Evolutionary conservation across 2,113 vertebrate species (phyloP), one percentile per base, ranked within the genome.

Genomic region (Carlito syrichta): DNA sequence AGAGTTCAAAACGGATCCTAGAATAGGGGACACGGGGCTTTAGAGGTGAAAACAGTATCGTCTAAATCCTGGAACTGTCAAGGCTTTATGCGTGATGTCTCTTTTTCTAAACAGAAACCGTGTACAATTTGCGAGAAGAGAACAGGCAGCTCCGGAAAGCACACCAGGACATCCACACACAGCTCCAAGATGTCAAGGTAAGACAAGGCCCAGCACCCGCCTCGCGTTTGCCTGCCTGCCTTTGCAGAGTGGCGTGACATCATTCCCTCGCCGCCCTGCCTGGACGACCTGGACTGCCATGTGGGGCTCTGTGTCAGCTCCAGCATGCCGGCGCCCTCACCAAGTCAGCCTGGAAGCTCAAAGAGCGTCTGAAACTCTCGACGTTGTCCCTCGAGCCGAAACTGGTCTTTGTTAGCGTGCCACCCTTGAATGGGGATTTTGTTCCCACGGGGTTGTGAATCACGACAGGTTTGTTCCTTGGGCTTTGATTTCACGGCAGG

Each of bases 171-270:
- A 99, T 99, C 73, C 99, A 99, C 84, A 98, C 98, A 2, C 99
- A 99, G 98, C 99, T 99, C 0, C 99, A 99, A 98, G 99, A 99
- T 68, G 99, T 99, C 54, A 99, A 99, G 99, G 99, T 99, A 98
- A 98, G 96, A 48, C 68, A 9, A 8, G 27, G 4, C 5, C 19
- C 16, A 13, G 19, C 8, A 1, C 20, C 16, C 32, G 5, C 38
- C 13, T 4, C 10, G 25, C 12, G 3, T 35, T n/a, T 77, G 32
- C n/a, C 35, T 83, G 50, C 40, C 60, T 74, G 50, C 11, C 22
- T 77, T 32, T 50, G 14, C 20, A 38, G 12, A 85, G 9, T 45
- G 66, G 13, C 52, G 81, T 52, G 40, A 22, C 12, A 23, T 66
- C 19, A 3, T n/a, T 58, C 25, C 66, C 45, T 62, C 16, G 19